These are phyloP conservation scores for Galbula dea DNA, from an alignment of 2,113 vertebrate species.

Conservation along the genomic window DNA sequence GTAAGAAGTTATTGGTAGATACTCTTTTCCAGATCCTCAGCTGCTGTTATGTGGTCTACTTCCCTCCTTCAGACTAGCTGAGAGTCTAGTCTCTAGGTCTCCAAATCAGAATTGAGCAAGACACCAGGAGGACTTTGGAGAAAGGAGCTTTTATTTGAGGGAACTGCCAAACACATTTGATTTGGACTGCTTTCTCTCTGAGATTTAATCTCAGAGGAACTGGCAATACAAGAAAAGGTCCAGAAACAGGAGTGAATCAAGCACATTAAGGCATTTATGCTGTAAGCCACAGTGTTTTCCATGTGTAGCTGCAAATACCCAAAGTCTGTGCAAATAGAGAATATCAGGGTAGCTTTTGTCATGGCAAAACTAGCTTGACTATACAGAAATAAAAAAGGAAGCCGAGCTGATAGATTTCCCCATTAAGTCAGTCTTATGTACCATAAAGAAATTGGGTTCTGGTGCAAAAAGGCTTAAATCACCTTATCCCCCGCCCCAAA, in stretches of 20 bases:
- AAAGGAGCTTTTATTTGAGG: slow-evolving; percentile 26
- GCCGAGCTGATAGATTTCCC: neutral
- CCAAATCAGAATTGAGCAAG: slow-evolving; percentile 46
- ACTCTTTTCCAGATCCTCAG: slow-evolving; percentile 46
- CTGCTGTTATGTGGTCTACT: slow-evolving; percentile 42
- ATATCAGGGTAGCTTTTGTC: neutral
- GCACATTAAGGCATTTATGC: neutral
- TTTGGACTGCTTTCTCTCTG: slow-evolving; percentile 30
- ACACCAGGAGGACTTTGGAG: neutral
- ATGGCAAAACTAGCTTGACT: neutral
- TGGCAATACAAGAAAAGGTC: slow-evolving; percentile 14
- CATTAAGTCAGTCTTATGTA: neutral
- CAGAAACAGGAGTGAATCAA: neutral
- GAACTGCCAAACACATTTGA: neutral
- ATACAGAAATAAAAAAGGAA: neutral
- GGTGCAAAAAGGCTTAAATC: neutral
- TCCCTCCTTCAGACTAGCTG: neutral
- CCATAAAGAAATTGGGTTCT: neutral
- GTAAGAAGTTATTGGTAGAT: slow-evolving; percentile 53
- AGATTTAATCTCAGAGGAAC: slow-evolving; percentile 31
- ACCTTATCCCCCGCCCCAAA: accelerated
- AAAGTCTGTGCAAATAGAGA: neutral
- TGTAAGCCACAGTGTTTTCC: neutral
- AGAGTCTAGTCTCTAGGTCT: slow-evolving; percentile 54
- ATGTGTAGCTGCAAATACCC: neutral